Evolutionary conservation across 2,888 invertebrate species (phyloP).

Genomic region (Nasonovia ribisnigri): DNA sequence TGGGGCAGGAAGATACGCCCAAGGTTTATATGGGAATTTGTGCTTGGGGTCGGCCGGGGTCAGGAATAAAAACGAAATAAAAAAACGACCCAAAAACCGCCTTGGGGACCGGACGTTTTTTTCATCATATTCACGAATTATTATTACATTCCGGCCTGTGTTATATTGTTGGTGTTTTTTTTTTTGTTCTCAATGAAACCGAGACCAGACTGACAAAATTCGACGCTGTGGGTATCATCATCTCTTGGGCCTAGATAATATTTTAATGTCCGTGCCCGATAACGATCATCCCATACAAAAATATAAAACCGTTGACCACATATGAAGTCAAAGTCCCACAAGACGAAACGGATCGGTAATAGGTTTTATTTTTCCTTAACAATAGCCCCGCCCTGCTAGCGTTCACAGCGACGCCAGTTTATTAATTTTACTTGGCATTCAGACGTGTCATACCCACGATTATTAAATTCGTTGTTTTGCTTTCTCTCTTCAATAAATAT

Average conservation of each 20-base stretch:
- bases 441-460: constrained; percentile 56
- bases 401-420: constrained; percentile 47
- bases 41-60: constrained; percentile 55
- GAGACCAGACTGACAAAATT: constrained; percentile 39
- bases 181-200: constrained; percentile 16
- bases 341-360: constrained; percentile 65
- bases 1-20: constrained; percentile 49
- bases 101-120: constrained; percentile 32
- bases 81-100: constrained; percentile 36
- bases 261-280: constrained; percentile 64
- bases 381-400: constrained; percentile 56
- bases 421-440: constrained; percentile 47
- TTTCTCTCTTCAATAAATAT: constrained; percentile 37
- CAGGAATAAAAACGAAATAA: constrained; percentile 19
- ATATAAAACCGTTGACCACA: constrained; percentile 49
- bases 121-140: constrained; percentile 58
- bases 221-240: constrained; percentile 58
- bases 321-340: constrained; percentile 46
- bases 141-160: constrained; percentile 24
- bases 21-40: constrained; percentile 54
- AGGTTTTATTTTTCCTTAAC: constrained; percentile 47
- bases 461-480: constrained; percentile 25
- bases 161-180: not conserved
- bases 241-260: constrained; percentile 55
- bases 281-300: constrained; percentile 54